Evolutionary conservation across 53 echinoderm and acorn worm species (phyloP), one percentile per base, ranked within the genome.

Genomic region (Antedon mediterranea): DNA sequence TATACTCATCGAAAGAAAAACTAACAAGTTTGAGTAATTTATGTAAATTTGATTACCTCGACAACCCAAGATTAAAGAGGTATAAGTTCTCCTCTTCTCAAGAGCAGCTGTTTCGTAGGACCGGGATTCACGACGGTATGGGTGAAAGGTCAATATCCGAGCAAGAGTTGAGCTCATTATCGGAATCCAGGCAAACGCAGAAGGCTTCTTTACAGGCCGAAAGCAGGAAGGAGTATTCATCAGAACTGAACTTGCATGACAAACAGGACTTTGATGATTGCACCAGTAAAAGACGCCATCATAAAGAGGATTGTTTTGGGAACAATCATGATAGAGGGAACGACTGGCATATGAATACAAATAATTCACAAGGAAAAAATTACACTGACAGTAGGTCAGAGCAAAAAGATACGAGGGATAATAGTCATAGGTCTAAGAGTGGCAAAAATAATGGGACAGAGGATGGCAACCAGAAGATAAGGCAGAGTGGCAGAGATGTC

Each of bases 401-500:
- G 30, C 84, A 86, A 27, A 74, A 80, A 34, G 70, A 73, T 73
- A 85, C 72, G 32, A 72, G 75, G 28, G 30, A 37, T 73, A 80
- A 41, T 28, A 73, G 34, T 72, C 34, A 80, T 28, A 77, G 43
- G 15, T 76, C 77, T 43, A 43, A 31, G 13, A 43, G 13, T 26
- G 30, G 78, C 29, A 82, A 70, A 32, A 28, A 9, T 43, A 70
- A 70, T 30, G 79, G 13, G 3, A 73, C 32, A 1, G 43, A 71
- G 13, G 81, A 85, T 32, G 30, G 32, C 0, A 32, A 57, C 29
- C 29, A 18, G 9, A 41, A 81, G 31, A 78, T 75, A 14, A 75
- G 86, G 42, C 85, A 90, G 93, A 23, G 23, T 57, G 57, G 26
- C 57, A 57, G 23, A 26, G 57, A 57, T 18, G 57, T 11, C 9